Evolutionary conservation across 2,888 invertebrate species (phyloP).

Genomic region (Mesoligia furuncula): DNA sequence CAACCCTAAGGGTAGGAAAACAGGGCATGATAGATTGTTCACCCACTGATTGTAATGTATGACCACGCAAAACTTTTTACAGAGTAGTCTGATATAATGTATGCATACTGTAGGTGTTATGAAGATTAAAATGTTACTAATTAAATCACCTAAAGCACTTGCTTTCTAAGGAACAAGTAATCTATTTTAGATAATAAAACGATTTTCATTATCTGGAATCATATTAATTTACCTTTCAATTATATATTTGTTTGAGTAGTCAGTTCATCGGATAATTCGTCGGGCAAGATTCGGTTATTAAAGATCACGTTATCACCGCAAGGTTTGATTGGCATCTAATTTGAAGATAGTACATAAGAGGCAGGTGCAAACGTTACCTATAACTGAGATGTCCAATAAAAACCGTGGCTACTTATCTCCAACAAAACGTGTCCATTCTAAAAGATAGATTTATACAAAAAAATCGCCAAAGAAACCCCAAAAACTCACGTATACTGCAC

Average conservation of each 20-base stretch:
- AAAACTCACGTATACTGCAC: slow-evolving; percentile 73
- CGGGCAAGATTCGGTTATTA: not conserved
- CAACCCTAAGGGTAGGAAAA: no score
- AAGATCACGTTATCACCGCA: not conserved
- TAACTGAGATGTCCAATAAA: slow-evolving; percentile 62
- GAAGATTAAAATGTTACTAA: no score
- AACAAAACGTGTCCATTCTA: slow-evolving; percentile 72
- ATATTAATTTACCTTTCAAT: slow-evolving; percentile 1
- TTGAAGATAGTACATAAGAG: slow-evolving; percentile 22
- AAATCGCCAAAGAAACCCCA: slow-evolving; percentile 72
- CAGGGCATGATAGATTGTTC: no score
- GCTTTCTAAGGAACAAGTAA: not conserved
- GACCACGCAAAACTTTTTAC: no score
- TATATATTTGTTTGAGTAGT: slow-evolving; percentile 2
- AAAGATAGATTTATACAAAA: slow-evolving; percentile 67
- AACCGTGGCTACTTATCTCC: slow-evolving; percentile 74
- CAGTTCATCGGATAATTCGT: not conserved
- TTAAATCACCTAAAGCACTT: not conserved
- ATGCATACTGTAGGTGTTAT: no score
- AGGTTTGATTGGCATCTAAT: slow-evolving; percentile 19
- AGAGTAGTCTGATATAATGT: no score
- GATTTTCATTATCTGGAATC: not conserved
- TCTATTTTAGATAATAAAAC: not conserved
- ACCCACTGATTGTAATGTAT: no score
- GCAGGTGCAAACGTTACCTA: slow-evolving; percentile 68